phyloP scores from a whole-genome alignment of 2,113 vertebrate genomes.

The Oenanthe melanoleuca region DNA sequence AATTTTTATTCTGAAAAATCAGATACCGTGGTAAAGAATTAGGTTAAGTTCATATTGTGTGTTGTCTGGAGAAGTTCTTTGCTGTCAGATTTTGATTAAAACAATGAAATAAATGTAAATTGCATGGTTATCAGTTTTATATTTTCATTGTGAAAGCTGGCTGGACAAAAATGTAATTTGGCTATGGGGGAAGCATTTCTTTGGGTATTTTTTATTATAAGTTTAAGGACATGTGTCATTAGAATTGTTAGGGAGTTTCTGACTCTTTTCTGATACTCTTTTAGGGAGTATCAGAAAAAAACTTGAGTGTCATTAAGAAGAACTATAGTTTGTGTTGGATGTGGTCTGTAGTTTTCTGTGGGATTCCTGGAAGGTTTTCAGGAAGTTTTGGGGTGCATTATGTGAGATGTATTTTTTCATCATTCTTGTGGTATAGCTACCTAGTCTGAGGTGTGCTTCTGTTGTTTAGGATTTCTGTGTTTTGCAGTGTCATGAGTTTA shows the following conservation, averaged over 20 bases:
- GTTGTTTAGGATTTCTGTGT: neutral
- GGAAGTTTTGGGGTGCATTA: neutral
- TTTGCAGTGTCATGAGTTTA: neutral
- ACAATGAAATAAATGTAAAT: neutral
- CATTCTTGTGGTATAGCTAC: neutral
- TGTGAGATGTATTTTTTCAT: neutral
- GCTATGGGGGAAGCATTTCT: neutral
- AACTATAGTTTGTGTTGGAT: neutral
- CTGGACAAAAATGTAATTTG: neutral
- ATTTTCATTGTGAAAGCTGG: neutral
- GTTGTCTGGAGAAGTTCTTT: neutral
- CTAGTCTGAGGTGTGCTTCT: neutral
- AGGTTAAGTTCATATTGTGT: neutral
- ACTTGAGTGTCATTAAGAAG: neutral
- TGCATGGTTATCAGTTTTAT: neutral
- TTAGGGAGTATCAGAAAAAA: neutral
- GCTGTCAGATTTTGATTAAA: neutral
- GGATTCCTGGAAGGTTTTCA: neutral
- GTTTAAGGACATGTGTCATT: neutral
- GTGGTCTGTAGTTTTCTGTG: neutral
- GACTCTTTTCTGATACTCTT: neutral
- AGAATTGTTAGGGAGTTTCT: neutral
- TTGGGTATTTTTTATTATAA: neutral
- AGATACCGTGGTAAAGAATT: neutral
- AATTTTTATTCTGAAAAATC: slow-evolving; percentile 33